Evolutionary conservation across 2,888 invertebrate species (phyloP).

Genomic region (Gymnocheta viridis): DNA sequence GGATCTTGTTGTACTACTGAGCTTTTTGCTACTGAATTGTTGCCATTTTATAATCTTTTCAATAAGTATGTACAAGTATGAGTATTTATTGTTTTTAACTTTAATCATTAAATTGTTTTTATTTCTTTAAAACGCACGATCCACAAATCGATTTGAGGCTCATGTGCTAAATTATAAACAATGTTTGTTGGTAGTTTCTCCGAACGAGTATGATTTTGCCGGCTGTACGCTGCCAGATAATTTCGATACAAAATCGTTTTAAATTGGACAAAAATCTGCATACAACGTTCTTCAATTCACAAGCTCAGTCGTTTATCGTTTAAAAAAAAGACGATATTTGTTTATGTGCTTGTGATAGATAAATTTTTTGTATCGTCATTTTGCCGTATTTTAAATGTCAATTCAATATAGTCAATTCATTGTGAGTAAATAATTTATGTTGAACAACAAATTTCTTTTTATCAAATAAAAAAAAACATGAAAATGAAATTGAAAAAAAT

Average conservation of each 20-base stretch:
- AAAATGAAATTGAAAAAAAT: no score
- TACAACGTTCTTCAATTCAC: no score
- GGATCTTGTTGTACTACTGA: constrained; percentile 41
- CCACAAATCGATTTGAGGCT: constrained; percentile 21
- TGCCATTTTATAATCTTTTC: constrained; percentile 53
- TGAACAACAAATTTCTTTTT: no score
- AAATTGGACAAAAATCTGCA: no score
- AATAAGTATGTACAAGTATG: not conserved
- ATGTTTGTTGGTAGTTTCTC: not conserved
- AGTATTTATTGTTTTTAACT: not conserved
- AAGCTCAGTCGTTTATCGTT: no score
- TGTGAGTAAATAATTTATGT: no score
- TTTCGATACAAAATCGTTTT: not conserved
- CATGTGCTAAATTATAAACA: not conserved
- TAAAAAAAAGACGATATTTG: no score
- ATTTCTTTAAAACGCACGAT: constrained; percentile 45
- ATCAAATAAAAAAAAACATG: no score
- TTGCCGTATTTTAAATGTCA: no score
- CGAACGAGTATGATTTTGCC: not conserved
- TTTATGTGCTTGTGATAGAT: no score
- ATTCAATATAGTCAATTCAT: no score
- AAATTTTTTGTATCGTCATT: no score
- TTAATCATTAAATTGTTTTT: constrained; percentile 36
- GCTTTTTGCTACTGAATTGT: constrained; percentile 41
- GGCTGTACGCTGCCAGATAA: not conserved